Base-by-base conservation (phyloP, 2,888 invertebrate genomes). In the Plusia festucae region DNA sequence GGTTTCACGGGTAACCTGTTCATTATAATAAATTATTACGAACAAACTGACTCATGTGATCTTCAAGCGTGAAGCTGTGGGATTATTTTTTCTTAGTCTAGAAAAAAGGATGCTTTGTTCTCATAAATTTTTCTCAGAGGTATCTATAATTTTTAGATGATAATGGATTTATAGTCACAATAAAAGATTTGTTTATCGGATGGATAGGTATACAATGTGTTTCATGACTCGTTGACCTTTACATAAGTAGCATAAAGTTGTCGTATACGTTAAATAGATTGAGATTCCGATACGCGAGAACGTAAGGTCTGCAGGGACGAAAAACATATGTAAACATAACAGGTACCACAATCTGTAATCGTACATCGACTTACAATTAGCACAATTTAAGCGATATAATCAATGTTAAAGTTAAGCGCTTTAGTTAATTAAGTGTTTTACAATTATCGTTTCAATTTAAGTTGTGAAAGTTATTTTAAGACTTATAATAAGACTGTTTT, bases 321-420 rank as follows among this genome's bases (percentile, higher is more conserved):
- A n/a, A n/a, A 40, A 40, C 40, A n/a, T 6, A 30, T 30, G 30
- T 9, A 30, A 30, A 30, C 8, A 30, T 30, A 30, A n/a, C n/a
- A n/a, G n/a, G n/a, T n/a, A 40, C n/a, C n/a, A n/a, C 40, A 40
- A 40, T 40, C n/a, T 40, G 40, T n/a, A 40, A 40, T n/a, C 40
- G n/a, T n/a, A 40, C n/a, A 40, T 40, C 40, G 40, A 40, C 4
- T 5, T 40, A n/a, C 40, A 40, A 40, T 40, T 40, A 6, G 40
- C n/a, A 40, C n/a, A n/a, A 40, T 40, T n/a, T n/a, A n/a, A 40
- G n/a, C n/a, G 40, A n/a, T 40, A 40, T n/a, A n/a, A n/a, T 34
- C 15, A 34, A n/a, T n/a, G n/a, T n/a, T 40, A n/a, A 15, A 40
- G n/a, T 40, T 40, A 7, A 40, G n/a, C 40, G n/a, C 40, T n/a